Evolutionary conservation across 2,888 invertebrate genomes (phyloP).

Genomic region (Galerucella nymphaeae): DNA sequence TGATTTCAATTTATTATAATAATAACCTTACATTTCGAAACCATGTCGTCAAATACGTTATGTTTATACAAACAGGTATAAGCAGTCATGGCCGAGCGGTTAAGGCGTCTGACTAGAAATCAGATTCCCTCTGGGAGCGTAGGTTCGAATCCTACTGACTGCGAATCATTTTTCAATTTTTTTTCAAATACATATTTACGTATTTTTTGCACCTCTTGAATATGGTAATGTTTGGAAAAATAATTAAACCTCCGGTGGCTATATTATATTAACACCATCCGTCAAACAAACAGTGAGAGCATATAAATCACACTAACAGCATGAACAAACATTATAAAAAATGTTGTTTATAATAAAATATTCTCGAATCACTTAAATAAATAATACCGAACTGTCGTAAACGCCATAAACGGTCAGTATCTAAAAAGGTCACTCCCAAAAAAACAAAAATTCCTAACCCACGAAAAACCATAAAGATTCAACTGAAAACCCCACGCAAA

Average conservation of each 20-base stretch:
- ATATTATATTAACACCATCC: background rate
- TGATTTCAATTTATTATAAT: no score
- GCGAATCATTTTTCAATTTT: no score
- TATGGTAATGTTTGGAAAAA: background rate
- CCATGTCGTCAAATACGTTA: no score
- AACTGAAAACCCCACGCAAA: constrained; percentile 16
- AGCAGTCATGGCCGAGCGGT: constrained; percentile 89
- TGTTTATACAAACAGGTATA: no score
- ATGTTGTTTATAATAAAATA: constrained; percentile 7
- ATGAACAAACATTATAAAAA: background rate
- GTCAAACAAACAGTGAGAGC: background rate
- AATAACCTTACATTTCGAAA: no score
- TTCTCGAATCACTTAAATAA: constrained; percentile 28
- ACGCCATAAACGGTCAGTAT: constrained; percentile 22
- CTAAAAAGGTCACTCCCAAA: constrained; percentile 25
- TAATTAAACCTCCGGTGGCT: background rate
- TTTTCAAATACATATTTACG: no score
- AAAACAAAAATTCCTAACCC: constrained; percentile 3
- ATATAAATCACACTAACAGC: background rate
- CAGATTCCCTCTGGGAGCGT: constrained; percentile 92
- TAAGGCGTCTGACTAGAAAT: constrained; percentile 92
- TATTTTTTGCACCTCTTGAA: background rate
- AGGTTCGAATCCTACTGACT: constrained; percentile 91
- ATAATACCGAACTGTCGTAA: constrained; percentile 22
- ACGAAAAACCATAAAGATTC: constrained; percentile 17